Base-by-base conservation (phyloP, 2,797 vertebrate species). In the Anguilla pacifica region DNA sequence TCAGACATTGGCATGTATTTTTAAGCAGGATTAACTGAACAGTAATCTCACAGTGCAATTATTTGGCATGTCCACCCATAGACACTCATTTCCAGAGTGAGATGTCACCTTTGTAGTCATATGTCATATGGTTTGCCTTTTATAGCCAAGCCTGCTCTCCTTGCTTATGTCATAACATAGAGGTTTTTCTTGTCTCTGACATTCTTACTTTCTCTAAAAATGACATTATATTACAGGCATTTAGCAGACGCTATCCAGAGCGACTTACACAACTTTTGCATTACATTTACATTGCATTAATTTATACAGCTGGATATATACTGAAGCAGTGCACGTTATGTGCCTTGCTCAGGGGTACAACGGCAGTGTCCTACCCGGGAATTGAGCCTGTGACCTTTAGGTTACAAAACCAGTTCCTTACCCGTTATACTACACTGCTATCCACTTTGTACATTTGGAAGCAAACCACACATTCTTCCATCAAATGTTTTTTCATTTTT, bases 401-500 rank as follows among this genome's bases (percentile, higher is more conserved):
- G 39, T 43, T 43, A 43, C 39, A 43, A 43, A 43, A 43, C 39
- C 39, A 43, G 25, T 11, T 72, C 28, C 9, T 72, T 72, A 3
- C n/a, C 67, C 11, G 22, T 31, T 3, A 13, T 57, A 28, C 67
- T 31, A 72, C 3, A 19, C 31, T 7, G 28, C n/a, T 10, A 72
- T 43, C 39, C 31, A 31, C 28, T 28, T 70, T 17, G 9, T 72
- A 72, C 1, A 19, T 13, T 72, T 17, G 4, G 13, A 43, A 39
- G 17, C 74, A 79, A 39, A 79, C 13, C 67, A 51, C 25, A 59
- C 43, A 25, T 67, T 79, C 15, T 15, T 79, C 3, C 35, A 79
- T 39, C 51, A 6, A 39, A 31, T 79, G 0, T 35, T 2, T 28
- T 88, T 86, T 31, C 89, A 89, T 84, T 72, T 72, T 88, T 67